phyloP scores from a whole-genome alignment of 1,140 invertebrate genomes.

The Heliconius nattereri region DNA sequence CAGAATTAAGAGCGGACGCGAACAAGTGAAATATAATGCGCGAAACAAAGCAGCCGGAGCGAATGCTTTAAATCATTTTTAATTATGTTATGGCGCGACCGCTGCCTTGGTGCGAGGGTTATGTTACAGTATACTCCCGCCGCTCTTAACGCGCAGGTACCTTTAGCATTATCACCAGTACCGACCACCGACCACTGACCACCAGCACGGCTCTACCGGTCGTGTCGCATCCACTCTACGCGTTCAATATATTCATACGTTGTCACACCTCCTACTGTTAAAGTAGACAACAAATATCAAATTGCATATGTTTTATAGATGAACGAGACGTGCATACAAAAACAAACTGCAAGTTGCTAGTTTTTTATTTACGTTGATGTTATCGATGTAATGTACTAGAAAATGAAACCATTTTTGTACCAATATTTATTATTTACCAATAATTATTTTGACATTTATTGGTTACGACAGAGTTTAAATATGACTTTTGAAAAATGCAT shows the following conservation, averaged over 20 bases:
- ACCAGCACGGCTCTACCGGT: conserved; percentile 31
- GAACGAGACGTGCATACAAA: background rate
- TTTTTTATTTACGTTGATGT: background rate
- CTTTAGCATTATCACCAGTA: conserved; percentile 27
- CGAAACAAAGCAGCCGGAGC: conserved; percentile 80
- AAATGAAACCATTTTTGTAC: too few species aligned
- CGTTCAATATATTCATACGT: conserved; percentile 26
- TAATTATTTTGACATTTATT: background rate
- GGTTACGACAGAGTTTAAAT: background rate
- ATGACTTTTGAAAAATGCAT: background rate
- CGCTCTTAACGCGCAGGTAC: background rate
- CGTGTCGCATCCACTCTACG: conserved; percentile 30
- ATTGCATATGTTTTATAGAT: conserved; percentile 14
- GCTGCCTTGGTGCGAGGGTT: conserved; percentile 51
- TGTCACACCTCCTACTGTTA: conserved; percentile 29
- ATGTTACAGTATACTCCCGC: conserved; percentile 42
- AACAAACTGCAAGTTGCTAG: background rate
- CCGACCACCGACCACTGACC: conserved; percentile 18
- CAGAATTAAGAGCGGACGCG: conserved; percentile 78
- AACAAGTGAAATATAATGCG: conserved; percentile 80
- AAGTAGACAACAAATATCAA: conserved; percentile 25
- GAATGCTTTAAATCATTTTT: conserved; percentile 81
- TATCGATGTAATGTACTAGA: too few species aligned
- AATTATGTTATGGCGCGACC: conserved; percentile 79
- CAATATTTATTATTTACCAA: too few species aligned